Evolutionary conservation across 2,888 invertebrate species (phyloP).

Genomic region (Perizoma flavofasciatum): DNA sequence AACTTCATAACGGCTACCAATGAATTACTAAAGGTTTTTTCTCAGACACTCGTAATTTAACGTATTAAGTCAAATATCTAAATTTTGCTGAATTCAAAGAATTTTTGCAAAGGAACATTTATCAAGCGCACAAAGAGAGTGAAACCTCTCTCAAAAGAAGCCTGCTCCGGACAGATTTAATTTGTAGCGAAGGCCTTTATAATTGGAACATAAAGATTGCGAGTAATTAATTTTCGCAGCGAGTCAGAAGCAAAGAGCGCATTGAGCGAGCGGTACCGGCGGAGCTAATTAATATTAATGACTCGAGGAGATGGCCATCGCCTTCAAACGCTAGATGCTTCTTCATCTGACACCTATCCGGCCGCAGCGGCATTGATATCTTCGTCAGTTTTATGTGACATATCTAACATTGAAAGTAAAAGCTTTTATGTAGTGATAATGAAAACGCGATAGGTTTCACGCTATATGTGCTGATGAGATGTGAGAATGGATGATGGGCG

Average conservation of each 20-base stretch:
- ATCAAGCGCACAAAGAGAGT: slow-evolving; percentile 83
- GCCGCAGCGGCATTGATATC: slow-evolving; percentile 27
- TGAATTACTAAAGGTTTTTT: slow-evolving; percentile 46
- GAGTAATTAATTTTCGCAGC: slow-evolving; percentile 84
- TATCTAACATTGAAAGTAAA: slow-evolving; percentile 39
- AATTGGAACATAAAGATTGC: slow-evolving; percentile 84
- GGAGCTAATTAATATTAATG: slow-evolving; percentile 83
- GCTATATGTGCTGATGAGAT: slow-evolving; percentile 47
- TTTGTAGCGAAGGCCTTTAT: slow-evolving; percentile 84
- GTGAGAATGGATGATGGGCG: slow-evolving; percentile 53
- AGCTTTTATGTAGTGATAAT: slow-evolving; percentile 39
- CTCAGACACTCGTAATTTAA: slow-evolving; percentile 69
- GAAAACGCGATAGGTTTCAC: slow-evolving; percentile 42
- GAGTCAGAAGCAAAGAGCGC: slow-evolving; percentile 82
- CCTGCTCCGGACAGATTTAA: slow-evolving; percentile 83
- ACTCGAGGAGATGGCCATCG: slow-evolving; percentile 65
- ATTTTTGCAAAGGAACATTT: slow-evolving; percentile 79
- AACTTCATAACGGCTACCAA: slow-evolving; percentile 53
- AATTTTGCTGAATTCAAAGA: slow-evolving; percentile 76
- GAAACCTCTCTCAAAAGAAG: slow-evolving; percentile 82
- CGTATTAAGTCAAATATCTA: slow-evolving; percentile 72
- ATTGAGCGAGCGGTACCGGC: slow-evolving; percentile 69
- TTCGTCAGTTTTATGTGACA: slow-evolving; percentile 37
- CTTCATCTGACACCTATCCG: slow-evolving; percentile 64
- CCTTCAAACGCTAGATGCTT: slow-evolving; percentile 52